Evolutionary conservation across 2,113 vertebrate genomes (phyloP).

Genomic region (Pheucticus melanocephalus): DNA sequence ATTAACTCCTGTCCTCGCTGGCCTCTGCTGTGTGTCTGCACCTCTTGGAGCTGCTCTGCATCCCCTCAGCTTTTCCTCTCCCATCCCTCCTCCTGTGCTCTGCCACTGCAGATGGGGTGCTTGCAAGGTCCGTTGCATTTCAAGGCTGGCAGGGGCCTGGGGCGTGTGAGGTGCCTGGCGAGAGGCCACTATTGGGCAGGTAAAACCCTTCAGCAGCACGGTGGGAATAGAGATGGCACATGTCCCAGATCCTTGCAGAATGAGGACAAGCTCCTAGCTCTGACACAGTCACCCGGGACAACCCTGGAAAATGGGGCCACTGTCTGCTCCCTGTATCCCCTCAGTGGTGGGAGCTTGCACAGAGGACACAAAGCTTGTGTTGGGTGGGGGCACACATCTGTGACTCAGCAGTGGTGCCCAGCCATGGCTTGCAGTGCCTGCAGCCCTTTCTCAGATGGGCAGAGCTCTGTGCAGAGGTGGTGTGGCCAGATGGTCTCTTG

Average conservation of each 20-base stretch:
- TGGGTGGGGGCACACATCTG: neutral
- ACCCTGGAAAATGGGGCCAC: neutral
- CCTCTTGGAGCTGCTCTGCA: neutral
- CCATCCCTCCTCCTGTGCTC: neutral
- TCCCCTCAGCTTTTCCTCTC: neutral
- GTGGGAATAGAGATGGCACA: neutral
- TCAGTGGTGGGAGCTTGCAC: neutral
- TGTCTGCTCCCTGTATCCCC: neutral
- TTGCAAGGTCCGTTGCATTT: neutral
- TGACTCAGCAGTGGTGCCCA: neutral
- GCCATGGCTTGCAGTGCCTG: neutral
- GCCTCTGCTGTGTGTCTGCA: neutral
- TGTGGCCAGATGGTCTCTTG: neutral
- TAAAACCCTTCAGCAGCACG: neutral
- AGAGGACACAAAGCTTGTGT: neutral
- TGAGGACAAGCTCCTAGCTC: slow-evolving; percentile 7
- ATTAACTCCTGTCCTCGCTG: neutral
- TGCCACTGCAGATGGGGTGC: neutral
- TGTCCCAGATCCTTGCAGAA: slow-evolving; percentile 31
- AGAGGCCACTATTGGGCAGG: neutral
- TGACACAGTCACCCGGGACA: neutral
- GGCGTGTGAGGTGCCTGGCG: neutral
- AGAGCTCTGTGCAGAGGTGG: neutral
- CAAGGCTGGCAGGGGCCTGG: neutral
- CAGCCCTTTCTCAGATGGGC: neutral